These are phyloP conservation scores for Echeneis naucrates DNA, from an alignment of 2,797 vertebrate species.

Conservation along the genomic window DNA sequence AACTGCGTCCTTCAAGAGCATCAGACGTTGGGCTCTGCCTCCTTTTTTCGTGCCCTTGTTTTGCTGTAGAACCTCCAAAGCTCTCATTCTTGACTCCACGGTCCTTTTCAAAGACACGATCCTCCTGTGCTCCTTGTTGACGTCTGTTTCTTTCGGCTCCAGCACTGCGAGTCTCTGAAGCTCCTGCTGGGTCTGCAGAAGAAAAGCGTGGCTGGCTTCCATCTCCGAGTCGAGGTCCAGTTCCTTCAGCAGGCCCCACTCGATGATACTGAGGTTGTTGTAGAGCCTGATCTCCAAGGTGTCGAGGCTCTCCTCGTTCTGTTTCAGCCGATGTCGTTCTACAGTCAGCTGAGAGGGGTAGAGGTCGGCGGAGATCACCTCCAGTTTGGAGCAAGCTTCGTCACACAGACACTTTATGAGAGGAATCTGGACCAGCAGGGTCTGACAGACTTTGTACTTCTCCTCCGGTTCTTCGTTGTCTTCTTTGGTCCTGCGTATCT, in stretches of 20 bases:
- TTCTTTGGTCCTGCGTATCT: slow-evolving; percentile 73
- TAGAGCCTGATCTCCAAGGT: slow-evolving; percentile 60
- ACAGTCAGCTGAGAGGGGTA: slow-evolving; percentile 76
- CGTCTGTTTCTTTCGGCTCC: slow-evolving; percentile 72
- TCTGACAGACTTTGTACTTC: slow-evolving; percentile 74
- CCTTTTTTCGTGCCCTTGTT: slow-evolving; percentile 45
- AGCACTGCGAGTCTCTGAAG: slow-evolving; percentile 76
- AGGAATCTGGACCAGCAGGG: slow-evolving; percentile 73
- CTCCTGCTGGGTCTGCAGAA: slow-evolving; percentile 60
- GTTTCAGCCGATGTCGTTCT: slow-evolving; percentile 74
- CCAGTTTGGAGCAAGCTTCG: slow-evolving; percentile 72
- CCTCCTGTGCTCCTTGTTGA: slow-evolving; percentile 81
- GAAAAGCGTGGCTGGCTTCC: slow-evolving; percentile 55
- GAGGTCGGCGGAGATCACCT: slow-evolving; percentile 76
- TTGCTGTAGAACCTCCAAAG: slow-evolving; percentile 75
- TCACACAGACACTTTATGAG: slow-evolving; percentile 69
- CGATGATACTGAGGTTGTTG: slow-evolving; percentile 76
- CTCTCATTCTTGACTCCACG: slow-evolving; percentile 80
- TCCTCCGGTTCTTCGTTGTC: slow-evolving; percentile 52
- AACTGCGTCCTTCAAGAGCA: slow-evolving; percentile 76
- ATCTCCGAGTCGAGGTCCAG: slow-evolving; percentile 71
- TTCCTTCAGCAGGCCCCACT: slow-evolving; percentile 69
- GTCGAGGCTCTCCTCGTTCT: slow-evolving; percentile 64
- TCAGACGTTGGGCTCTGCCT: slow-evolving; percentile 60
- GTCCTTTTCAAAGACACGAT: slow-evolving; percentile 82